These are phyloP conservation scores for Sitta europaea DNA, from an alignment of 2,113 vertebrate genomes.

Conservation along the genomic window DNA sequence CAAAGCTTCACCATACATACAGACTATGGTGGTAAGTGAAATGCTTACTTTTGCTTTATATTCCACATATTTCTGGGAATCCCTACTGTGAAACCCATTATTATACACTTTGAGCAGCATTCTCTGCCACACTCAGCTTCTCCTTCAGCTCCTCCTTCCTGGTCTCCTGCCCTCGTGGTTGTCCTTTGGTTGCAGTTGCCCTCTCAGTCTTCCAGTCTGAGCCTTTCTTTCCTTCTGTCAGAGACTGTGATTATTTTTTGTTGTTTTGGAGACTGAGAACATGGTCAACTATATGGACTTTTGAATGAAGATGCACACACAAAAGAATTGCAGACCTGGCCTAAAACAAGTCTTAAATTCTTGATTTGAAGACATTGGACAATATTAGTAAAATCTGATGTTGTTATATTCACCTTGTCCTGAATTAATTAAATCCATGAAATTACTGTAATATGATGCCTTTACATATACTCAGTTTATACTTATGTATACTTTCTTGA, in stretches of 20 bases:
- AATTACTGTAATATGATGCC: neutral
- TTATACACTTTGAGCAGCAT: neutral
- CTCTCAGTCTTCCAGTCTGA: neutral
- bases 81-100: neutral
- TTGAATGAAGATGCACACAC: neutral
- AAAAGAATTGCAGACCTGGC: neutral
- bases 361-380: neutral
- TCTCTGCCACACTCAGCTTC: neutral
- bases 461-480: neutral
- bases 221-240: neutral
- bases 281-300: neutral
- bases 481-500: neutral
- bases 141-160: neutral
- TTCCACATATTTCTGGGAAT: neutral
- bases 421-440: neutral
- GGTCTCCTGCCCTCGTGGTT: neutral
- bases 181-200: neutral
- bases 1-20: accelerated
- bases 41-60: neutral
- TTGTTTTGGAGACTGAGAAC: neutral
- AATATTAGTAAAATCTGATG: neutral
- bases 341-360: neutral
- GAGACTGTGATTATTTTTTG: neutral
- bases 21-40: conserved; percentile 68
- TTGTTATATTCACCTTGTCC: neutral